A percentile compares a stretch with the other conserved stretches of the same genome.
Conservation (phyloP, 2,113 vertebrate species). For the Oreochromis spilurus region DNA sequence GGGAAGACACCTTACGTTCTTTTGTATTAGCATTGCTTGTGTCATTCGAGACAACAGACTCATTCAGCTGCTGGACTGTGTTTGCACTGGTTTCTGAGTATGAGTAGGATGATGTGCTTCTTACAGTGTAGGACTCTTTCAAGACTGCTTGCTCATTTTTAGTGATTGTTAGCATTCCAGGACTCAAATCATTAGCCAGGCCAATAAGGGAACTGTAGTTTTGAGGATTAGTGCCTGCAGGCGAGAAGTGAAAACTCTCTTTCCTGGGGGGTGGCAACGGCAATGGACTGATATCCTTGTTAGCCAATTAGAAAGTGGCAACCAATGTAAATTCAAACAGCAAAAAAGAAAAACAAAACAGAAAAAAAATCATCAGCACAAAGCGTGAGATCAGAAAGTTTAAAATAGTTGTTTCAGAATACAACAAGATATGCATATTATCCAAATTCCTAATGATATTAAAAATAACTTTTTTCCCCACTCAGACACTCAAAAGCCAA, state of each 20-base stretch:
- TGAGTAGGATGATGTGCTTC: conserved; percentile 76
- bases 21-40: conserved; percentile 50
- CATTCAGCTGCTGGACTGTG: conserved; percentile 5
- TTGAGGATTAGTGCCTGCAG: conserved; percentile 63
- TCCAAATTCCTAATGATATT: neutral
- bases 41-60: conserved; percentile 9
- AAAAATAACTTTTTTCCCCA: neutral
- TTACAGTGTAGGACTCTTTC: conserved; percentile 72
- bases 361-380: conserved; percentile 21
- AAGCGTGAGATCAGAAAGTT: neutral
- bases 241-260: conserved; percentile 77
- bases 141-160: conserved; percentile 57
- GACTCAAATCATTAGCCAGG: conserved; percentile 34
- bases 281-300: conserved; percentile 74
- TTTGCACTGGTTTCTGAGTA: conserved; percentile 63
- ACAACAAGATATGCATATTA: neutral
- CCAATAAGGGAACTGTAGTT: conserved; percentile 52
- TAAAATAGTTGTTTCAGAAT: neutral
- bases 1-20: conserved; percentile 80
- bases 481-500: neutral
- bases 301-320: conserved; percentile 74
- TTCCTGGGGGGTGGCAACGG: conserved; percentile 82
- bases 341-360: conserved; percentile 4
- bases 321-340: conserved; percentile 72
- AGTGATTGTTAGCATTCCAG: conserved; percentile 48